Base-by-base conservation (phyloP, 2,888 invertebrate genomes). In the Machimus rusticus region DNA sequence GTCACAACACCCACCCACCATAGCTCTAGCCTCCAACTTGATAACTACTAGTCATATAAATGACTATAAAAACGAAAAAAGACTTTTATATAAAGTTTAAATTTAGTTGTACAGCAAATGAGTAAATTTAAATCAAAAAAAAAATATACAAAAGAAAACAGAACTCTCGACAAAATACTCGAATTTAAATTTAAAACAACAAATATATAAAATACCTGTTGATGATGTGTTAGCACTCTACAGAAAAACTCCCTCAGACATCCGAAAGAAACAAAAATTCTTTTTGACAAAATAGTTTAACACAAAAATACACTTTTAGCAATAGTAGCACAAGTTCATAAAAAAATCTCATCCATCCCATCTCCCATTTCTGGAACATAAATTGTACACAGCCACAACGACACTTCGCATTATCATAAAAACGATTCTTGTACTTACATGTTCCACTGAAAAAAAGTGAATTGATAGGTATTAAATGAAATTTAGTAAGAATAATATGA, bases 21-120 rank as follows among this genome's bases (percentile, higher is more conserved):
- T 87, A 92, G 92, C 88, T 92, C 92, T 89, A 92, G 92, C 90
- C 90, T 92, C 89, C 81, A 79, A 46, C 39, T 86, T 79, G 78
- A 78, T 37, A 86, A 23, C 23, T 78, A 78, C 46, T 86, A 66
- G 66, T 66, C 66, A 66, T 66, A 8, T 28, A 28, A 66, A 66
- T 66, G 66, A 66, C 66, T 9, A 28, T 66, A 19, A 12, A 3
- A 55, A 66, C 55, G 43, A 86, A 37, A 4, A 31, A 4, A 86
- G 23, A 76, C 6, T 19, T 37, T 74, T 23, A 76, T 51, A 51
- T 51, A 8, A 74, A 37, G 46, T 55, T 43, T 28, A 76, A 46
- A 74, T 31, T 37, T 19, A 57, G 12, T 84, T 66, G 37, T 84
- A 57, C 31, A 19, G n/a, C 37, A 23, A 74, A 82, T 57, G 43